phyloP scores from a whole-genome alignment of 2,797 vertebrate genomes.

The Euthynnus affinis region DNA sequence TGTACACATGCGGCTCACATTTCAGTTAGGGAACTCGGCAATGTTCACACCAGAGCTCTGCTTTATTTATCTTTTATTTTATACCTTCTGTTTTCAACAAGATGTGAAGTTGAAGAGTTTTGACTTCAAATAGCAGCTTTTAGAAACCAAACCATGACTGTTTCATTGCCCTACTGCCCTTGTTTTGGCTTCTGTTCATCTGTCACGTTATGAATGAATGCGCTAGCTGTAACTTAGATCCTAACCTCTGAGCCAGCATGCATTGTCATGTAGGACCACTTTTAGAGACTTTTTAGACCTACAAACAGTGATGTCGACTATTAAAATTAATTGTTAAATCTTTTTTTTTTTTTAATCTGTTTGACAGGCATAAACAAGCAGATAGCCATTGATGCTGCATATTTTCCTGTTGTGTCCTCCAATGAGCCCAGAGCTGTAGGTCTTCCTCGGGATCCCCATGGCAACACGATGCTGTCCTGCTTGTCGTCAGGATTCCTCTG shows the following conservation, averaged over 20 bases:
- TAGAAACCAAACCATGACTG: no score
- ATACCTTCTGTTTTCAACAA: neutral
- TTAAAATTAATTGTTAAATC: neutral
- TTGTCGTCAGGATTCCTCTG: constrained; percentile 83
- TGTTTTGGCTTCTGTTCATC: no score
- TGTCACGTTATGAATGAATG: neutral
- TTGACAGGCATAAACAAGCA: constrained; percentile 91
- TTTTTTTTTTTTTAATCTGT: neutral
- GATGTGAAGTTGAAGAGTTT: neutral
- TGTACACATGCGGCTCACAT: no score
- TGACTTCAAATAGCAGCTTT: no score
- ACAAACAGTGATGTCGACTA: neutral
- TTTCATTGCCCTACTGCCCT: no score
- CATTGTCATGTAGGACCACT: neutral
- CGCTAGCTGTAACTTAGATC: no score
- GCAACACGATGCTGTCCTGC: constrained; percentile 84
- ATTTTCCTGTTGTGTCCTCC: constrained; percentile 84
- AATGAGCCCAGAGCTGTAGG: constrained; percentile 85
- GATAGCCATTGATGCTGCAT: constrained; percentile 88
- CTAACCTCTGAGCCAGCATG: neutral
- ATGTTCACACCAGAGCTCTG: neutral
- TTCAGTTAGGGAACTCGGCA: no score
- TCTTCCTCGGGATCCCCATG: constrained; percentile 71
- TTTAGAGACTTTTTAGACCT: neutral
- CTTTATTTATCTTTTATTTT: neutral